Conservation (phyloP, 2,113 vertebrate genomes). For the Atractosteus spatula region DNA sequence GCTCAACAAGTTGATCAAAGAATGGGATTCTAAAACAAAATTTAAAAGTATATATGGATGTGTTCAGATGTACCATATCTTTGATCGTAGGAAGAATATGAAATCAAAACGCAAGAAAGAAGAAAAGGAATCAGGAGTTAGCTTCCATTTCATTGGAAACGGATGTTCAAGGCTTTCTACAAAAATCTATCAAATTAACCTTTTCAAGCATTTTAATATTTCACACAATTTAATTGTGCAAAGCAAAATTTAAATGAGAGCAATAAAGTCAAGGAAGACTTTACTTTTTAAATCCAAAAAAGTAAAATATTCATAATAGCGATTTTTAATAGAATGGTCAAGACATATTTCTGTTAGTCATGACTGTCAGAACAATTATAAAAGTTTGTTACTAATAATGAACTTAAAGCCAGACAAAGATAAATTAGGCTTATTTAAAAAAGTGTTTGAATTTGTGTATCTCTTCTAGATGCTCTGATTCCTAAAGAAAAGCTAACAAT, state of each 20-base stretch:
- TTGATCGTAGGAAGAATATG: slow-evolving; percentile 3
- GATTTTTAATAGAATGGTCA: no score
- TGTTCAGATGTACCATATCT: not conserved
- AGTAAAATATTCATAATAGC: no score
- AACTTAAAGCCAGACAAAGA: no score
- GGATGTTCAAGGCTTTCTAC: not conserved
- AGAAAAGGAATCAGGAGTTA: slow-evolving; percentile 3
- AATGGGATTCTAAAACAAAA: not conserved
- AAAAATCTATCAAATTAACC: not conserved
- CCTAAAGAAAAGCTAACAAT: not conserved
- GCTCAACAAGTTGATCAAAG: slow-evolving; percentile 7
- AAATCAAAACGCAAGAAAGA: slow-evolving; percentile 6
- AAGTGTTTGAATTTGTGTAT: not conserved
- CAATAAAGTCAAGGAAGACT: no score
- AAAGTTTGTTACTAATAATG: no score
- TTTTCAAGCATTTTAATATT: no score
- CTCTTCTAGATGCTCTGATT: not conserved
- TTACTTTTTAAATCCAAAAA: no score
- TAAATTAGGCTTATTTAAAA: no score
- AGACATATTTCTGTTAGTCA: no score
- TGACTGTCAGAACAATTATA: no score
- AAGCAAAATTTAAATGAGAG: no score
- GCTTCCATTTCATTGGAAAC: not conserved
- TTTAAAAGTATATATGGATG: not conserved
- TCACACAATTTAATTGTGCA: no score